A percentile compares a stretch with the other conserved stretches of the same genome.
These are phyloP conservation scores for Hemicentrotus pulcherrimus DNA, from an alignment of 35 echinoderm and acorn worm genomes.

Conservation along the genomic window DNA sequence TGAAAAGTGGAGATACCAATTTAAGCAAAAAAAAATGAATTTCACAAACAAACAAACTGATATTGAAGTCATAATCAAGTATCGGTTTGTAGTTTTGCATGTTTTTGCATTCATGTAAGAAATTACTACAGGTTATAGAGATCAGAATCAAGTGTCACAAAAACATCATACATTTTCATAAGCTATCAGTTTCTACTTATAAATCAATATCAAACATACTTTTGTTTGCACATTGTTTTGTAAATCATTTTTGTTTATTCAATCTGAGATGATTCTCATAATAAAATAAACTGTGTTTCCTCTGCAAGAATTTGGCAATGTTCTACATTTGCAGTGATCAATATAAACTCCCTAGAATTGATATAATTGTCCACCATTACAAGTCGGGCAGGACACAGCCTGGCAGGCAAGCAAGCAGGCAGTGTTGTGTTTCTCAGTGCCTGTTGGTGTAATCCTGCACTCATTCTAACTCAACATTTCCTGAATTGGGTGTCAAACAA, in stretches of 20 bases:
- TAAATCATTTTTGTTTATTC: not conserved
- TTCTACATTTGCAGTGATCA: no score
- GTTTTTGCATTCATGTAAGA: no score
- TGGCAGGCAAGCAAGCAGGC: not conserved
- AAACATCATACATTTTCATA: not conserved
- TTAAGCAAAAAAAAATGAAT: no score
- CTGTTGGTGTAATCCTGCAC: constrained; percentile 29
- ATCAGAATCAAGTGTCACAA: not conserved
- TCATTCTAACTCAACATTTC: constrained; percentile 37
- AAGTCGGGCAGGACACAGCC: not conserved
- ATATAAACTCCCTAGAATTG: not conserved
- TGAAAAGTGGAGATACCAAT: no score
- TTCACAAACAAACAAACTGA: no score
- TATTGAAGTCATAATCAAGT: no score
- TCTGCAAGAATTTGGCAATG: not conserved
- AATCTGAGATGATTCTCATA: not conserved
- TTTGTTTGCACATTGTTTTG: not conserved
- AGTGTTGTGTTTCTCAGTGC: not conserved
- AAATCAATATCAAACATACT: not conserved
- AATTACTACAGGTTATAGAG: not conserved
- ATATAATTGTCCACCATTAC: not conserved
- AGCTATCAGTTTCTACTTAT: not conserved
- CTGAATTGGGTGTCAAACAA: constrained; percentile 25
- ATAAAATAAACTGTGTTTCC: not conserved
- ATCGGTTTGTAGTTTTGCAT: no score